Base-by-base conservation (phyloP, 2,888 invertebrate species). In the Entomobrya multifasciata region DNA sequence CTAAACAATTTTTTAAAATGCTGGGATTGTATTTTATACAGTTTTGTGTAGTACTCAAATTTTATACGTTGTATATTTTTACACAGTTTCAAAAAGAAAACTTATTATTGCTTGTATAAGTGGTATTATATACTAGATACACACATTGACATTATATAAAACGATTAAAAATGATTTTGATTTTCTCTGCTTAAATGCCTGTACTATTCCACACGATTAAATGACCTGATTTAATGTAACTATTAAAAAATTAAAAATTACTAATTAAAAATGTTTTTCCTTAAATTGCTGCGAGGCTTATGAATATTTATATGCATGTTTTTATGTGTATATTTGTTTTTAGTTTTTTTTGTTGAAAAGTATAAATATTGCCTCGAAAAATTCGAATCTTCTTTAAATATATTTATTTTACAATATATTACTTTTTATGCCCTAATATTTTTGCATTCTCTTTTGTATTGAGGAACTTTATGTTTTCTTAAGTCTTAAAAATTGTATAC, bases 301-400 rank as follows among this genome's bases (percentile, higher is more conserved):
- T 36, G 8, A 36, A 36, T 36, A 36, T 36, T 36, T 36, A 36
- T 36, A 36, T 36, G 36, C 57, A 57, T 62, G 25, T 44, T 20
- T 72, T 49, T 72, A 49, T 72, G 67, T 70, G 13, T 22, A 10
- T 57, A 65, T 65, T 30, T 65, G 36, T 65, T 36, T 55, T 27
- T 76, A 22, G 44, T 65, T 74, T 55, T 27, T 76, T 17, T 70
- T 27, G 49, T 76, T 76, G 55, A 55, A 57, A 77, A 77, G 77
- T 77, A 77, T 77, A 57, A 55, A 77, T 77, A 77, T 77, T 77
- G 77, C 77, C 77, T 57, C 77, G 77, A 57, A 77, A 77, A 77
- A 77, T 57, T 57, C 57, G 77, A 77, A 77, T 77, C 77, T 77
- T 77, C 52, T 47, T 49, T 67, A 44, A 44, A 22, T 72, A 72